Evolutionary conservation across 2,113 vertebrate species (phyloP), one percentile per base, ranked within the genome.

Genomic region (Platycercus adscitus): DNA sequence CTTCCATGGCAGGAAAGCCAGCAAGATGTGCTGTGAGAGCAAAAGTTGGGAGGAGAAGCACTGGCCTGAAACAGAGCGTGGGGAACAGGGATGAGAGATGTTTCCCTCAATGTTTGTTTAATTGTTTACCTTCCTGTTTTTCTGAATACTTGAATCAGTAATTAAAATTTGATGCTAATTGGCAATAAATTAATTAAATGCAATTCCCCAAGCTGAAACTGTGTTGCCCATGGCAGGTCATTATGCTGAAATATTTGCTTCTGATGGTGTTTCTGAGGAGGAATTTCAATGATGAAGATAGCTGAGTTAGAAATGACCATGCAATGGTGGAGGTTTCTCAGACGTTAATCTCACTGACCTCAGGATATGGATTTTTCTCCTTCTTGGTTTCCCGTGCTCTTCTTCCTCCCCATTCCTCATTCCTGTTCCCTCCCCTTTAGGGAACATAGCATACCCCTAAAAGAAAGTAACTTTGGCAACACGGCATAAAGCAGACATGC

Each of bases 91-190:
- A 87, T 24, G 43, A 86, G 16, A 80, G 8, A 2, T 39, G 39
- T 65, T 88, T 88, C 14, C 13, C 5, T 75, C 43, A 31, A 31
- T 73, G 55, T 66, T 89, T 72, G n/a, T 72, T 91, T 84, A 85
- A 63, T 81, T 73, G 66, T 73, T 87, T 58, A 16, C 18, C 61
- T 69, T 88, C 79, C 68, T 64, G 37, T 81, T 84, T 81, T 84
- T 53, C 50, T 63, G 75, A 71, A 43, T 71, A 70, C 75, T 89
- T 5, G 5, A 89, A 64, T 71, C 1, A 1, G 69, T 87, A 89
- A 87, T 84, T 73, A 94, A 96, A 94, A 89, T 25, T 43, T 58
- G 4, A 81, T 70, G 55, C 53, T 78, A 81, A 91, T 84, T 95
- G 55, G 17, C 55, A 84, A 75, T 71, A 79, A 91, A 87, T 92